Percentiles rank a stretch among this genome's conserved stretches.
These are phyloP conservation scores for Sebastes fasciatus DNA, from an alignment of 2,113 vertebrate species.

Conservation along the genomic window DNA sequence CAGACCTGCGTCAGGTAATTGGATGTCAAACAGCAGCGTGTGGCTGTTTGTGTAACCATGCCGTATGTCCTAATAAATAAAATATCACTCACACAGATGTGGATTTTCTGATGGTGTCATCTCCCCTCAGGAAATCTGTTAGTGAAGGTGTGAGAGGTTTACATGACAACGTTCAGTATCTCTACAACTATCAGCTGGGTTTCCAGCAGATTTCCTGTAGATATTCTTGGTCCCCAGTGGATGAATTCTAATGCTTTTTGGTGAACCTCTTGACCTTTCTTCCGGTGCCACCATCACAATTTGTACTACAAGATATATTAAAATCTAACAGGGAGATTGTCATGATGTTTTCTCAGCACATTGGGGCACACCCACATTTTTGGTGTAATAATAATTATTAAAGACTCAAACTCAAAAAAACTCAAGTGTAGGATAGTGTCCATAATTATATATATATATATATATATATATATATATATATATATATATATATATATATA, in stretches of 20 bases:
- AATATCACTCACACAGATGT: conserved; percentile 12
- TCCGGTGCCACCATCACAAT: too few species aligned
- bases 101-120: not conserved
- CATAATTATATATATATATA: too few species aligned
- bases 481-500: too few species aligned
- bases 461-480: too few species aligned
- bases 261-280: not conserved
- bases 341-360: too few species aligned
- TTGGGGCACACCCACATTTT: too few species aligned
- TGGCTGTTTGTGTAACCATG: conserved; percentile 17
- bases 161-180: not conserved
- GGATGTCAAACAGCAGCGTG: conserved; percentile 9
- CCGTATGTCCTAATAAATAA: conserved; percentile 24
- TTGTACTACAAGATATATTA: not conserved
- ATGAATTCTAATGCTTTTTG: not conserved
- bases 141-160: not conserved
- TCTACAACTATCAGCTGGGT: not conserved
- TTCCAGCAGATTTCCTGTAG: not conserved
- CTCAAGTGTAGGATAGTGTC: too few species aligned
- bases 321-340: not conserved
- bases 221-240: not conserved
- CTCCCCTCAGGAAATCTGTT: not conserved
- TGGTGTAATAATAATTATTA: too few species aligned
- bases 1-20: too few species aligned
- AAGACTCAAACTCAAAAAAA: too few species aligned